These are phyloP conservation scores for Pseudorhiza aurosa DNA, from an alignment of 30 jellyfish, hydroid and myxozoan species.

Conservation along the genomic window DNA sequence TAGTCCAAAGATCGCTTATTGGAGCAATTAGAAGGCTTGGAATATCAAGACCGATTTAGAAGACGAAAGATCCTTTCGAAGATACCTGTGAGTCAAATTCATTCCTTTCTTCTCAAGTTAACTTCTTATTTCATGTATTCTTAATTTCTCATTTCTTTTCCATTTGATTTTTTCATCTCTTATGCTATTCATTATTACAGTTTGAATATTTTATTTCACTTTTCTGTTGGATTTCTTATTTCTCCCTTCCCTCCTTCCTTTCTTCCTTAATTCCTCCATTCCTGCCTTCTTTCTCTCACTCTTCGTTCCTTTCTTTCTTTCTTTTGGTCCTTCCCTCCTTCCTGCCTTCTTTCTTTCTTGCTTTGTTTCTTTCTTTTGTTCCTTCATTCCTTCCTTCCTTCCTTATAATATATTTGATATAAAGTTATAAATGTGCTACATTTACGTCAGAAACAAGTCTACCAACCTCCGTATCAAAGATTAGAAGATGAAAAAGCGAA, in stretches of 20 bases:
- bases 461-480: constrained; percentile 91
- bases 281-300: not conserved
- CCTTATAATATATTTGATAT: no score
- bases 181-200: no score
- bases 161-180: no score
- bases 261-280: not conserved
- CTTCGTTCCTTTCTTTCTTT: not conserved
- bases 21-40: constrained; percentile 77
- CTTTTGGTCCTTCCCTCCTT: not conserved
- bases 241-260: not conserved
- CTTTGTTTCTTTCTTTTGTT: no score
- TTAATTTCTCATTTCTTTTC: no score
- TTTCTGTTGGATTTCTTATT: not conserved
- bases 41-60: constrained; percentile 73
- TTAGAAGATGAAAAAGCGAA: constrained; percentile 70
- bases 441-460: constrained; percentile 60
- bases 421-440: no score
- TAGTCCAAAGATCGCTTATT: constrained; percentile 74
- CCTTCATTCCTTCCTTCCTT: no score
- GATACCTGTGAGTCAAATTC: constrained; percentile 69
- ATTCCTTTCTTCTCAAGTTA: no score
- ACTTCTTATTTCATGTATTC: no score
- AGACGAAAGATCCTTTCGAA: constrained; percentile 65
- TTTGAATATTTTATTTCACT: no score
- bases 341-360: no score